Conservation (phyloP, 2,797 vertebrate genomes). For the Serranus cabrilla region DNA sequence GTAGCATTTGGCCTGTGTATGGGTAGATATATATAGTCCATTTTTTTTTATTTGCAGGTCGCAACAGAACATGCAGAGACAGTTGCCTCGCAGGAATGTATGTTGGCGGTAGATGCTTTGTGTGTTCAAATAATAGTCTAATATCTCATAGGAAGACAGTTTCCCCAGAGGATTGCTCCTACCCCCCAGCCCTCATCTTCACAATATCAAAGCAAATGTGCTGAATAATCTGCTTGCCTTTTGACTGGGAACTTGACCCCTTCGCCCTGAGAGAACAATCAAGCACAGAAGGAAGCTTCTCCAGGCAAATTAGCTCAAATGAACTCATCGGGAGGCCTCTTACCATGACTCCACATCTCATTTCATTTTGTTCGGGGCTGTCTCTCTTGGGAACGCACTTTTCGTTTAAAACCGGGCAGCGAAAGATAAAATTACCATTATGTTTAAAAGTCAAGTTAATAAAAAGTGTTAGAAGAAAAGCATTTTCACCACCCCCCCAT, state of each 20-base stretch:
- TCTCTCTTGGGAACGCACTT: background rate
- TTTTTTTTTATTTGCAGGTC: background rate
- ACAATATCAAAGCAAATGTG: slow-evolving; percentile 61
- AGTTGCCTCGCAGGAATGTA: slow-evolving; percentile 25
- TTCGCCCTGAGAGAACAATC: slow-evolving; percentile 35
- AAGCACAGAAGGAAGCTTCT: slow-evolving; percentile 38
- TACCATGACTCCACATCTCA: slow-evolving; percentile 9
- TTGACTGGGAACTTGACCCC: slow-evolving; percentile 42
- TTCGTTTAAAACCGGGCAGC: slow-evolving; percentile 24
- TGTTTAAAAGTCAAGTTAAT: slow-evolving; percentile 10
- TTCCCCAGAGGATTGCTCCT: slow-evolving; percentile 45
- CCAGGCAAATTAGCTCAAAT: slow-evolving; percentile 50
- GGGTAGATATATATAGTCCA: background rate
- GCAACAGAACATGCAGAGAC: slow-evolving; percentile 42
- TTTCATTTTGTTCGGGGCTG: background rate
- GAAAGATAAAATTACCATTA: slow-evolving; percentile 8
- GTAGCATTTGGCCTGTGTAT: background rate
- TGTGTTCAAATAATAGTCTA: slow-evolving; percentile 63
- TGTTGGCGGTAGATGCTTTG: slow-evolving; percentile 31
- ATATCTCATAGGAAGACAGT: slow-evolving; percentile 59
- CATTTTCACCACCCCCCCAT: slow-evolving; percentile 1
- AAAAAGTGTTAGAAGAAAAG: background rate
- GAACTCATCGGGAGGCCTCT: slow-evolving; percentile 24
- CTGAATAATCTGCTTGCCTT: slow-evolving; percentile 58
- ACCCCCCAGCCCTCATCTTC: slow-evolving; percentile 22